Percentiles rank a stretch among this genome's conserved stretches.
These are phyloP conservation scores for Crotophaga sulcirostris DNA, from an alignment of 2,113 vertebrate genomes.

Conservation along the genomic window DNA sequence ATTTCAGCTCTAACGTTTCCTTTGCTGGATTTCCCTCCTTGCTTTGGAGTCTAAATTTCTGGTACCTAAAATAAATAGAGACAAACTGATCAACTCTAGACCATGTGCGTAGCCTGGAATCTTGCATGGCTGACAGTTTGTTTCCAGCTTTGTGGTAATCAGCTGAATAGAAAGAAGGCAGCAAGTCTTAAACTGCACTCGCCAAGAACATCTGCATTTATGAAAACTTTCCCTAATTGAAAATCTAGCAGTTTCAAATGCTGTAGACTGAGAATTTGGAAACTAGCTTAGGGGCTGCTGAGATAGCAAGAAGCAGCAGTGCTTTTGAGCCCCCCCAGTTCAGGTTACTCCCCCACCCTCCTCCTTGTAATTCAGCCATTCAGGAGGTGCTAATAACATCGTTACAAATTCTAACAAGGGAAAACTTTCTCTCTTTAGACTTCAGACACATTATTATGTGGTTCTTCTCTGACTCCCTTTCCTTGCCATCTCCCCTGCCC, in stretches of 20 bases:
- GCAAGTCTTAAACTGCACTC: constrained; percentile 15
- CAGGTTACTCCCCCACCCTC: not conserved
- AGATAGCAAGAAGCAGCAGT: not conserved
- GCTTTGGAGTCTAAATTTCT: not conserved
- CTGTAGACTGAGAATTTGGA: constrained; percentile 21
- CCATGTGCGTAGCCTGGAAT: not conserved
- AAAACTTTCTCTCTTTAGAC: not conserved
- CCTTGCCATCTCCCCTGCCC: not conserved
- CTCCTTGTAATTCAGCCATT: not conserved
- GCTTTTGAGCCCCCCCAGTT: not conserved
- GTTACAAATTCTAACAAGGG: not conserved
- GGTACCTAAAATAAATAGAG: not conserved
- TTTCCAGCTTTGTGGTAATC: constrained; percentile 38
- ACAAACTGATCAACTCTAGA: not conserved
- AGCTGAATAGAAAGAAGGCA: constrained; percentile 38
- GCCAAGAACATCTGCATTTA: constrained; percentile 33
- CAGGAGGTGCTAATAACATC: constrained; percentile 21
- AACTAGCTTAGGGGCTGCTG: constrained; percentile 12
- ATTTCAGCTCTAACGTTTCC: not conserved
- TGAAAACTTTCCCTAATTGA: constrained; percentile 53
- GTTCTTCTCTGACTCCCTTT: not conserved
- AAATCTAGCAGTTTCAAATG: constrained; percentile 47
- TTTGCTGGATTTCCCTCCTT: not conserved
- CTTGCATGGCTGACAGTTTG: not conserved
- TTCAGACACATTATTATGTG: not conserved